Base-by-base conservation (phyloP, 2,888 invertebrate genomes). In the Drosophila mimica region DNA sequence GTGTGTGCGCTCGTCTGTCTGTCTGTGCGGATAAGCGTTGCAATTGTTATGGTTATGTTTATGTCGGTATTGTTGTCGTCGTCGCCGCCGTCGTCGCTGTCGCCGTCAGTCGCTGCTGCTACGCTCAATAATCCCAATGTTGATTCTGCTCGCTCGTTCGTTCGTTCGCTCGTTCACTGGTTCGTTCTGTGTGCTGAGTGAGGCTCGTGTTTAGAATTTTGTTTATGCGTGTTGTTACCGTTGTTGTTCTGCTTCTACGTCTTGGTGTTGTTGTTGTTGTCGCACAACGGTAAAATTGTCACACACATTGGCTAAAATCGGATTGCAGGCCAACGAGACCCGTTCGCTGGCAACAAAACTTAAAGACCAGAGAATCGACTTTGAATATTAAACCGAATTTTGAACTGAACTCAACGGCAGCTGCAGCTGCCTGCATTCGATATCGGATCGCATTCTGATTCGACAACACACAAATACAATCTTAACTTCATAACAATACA, bases 1-100 rank as follows among this genome's bases (percentile, higher is more conserved):
- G n/a, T 40, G 46, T 62, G 25, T 52, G 8, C 59, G 75, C 63
- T 43, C 52, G 58, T 34, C 33, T 66, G 58, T 48, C 49, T 62
- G 72, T 74, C 66, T 74, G 69, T 66, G 71, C 66, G 72, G 75
- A 79, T 72, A 75, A 84, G 82, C 82, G 74, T 74, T 82, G 82
- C 79, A 81, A 82, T 82, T 81, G 82, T 81, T 79, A 79, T 82
- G 82, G 82, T 82, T 79, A 80, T 79, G 70, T 82, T 72, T 75
- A 81, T 81, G 79, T 80, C 75, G 70, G 61, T 75, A 66, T 79
- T 67, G 75, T 66, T 69, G 79, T 63, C 56, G 56, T 56, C 56
- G 69, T 56, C 62, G 57, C 20, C 52, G 43, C n/a, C 30, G 53
- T 33, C 46, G 36, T 38, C 36, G 57, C 33, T 58, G 53, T 65